Conservation (phyloP, 2,888 invertebrate genomes). For the Pristionchus entomophagus region DNA sequence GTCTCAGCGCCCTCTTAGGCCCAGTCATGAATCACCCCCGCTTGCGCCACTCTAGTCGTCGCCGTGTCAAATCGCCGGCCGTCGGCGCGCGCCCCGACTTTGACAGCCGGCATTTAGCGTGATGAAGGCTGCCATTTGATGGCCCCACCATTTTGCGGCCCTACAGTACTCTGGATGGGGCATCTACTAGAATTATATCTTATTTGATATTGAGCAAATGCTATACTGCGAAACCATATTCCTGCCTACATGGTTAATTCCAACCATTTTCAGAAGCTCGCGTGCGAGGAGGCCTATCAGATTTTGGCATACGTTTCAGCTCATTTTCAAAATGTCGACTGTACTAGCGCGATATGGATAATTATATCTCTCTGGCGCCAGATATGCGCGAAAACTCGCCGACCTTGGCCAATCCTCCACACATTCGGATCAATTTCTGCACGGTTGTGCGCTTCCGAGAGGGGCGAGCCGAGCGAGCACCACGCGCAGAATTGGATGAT, state of each 20-base stretch:
- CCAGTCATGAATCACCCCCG: neutral
- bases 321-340: neutral
- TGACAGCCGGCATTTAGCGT: neutral
- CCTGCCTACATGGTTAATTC: too few relatives aligned
- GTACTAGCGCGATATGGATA: neutral
- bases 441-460: too few relatives aligned
- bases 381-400: neutral
- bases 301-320: too few relatives aligned
- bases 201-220: too few relatives aligned
- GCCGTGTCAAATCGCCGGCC: neutral
- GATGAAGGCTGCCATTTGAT: neutral
- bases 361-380: too few relatives aligned
- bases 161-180: neutral
- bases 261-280: too few relatives aligned
- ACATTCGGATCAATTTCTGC: too few relatives aligned
- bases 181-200: too few relatives aligned
- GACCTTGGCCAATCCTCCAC: neutral
- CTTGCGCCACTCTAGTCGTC: neutral
- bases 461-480: too few relatives aligned
- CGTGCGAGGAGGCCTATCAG: too few relatives aligned
- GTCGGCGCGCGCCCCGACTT: too few relatives aligned
- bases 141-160: neutral
- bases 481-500: constrained; percentile 15
- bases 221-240: too few relatives aligned
- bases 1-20: neutral